These are phyloP conservation scores for Eupeodes luniger DNA, from an alignment of 2,888 invertebrate species.

Conservation along the genomic window DNA sequence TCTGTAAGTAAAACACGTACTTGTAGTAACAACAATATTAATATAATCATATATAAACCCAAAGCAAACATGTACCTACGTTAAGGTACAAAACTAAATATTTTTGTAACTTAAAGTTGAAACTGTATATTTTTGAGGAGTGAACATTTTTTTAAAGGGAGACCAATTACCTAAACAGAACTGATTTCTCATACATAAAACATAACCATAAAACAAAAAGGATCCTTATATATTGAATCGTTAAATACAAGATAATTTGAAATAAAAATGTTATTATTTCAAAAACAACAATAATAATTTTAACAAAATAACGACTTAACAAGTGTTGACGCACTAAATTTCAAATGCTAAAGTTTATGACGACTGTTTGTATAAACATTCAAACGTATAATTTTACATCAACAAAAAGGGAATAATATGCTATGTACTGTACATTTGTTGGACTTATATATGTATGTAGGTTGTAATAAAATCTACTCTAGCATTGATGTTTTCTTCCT, in stretches of 20 bases:
- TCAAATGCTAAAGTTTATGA: neutral
- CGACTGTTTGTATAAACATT: too few relatives aligned
- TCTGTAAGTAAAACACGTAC: neutral
- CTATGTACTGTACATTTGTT: neutral
- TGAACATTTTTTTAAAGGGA: too few relatives aligned
- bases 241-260: neutral
- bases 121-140: too few relatives aligned
- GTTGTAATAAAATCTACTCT: conserved; percentile 12
- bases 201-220: neutral
- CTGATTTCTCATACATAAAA: too few relatives aligned
- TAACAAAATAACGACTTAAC: conserved; percentile 1
- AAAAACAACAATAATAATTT: neutral
- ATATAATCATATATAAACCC: neutral
- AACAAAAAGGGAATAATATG: neutral
- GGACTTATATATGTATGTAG: neutral
- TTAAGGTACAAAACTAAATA: neutral
- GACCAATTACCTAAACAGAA: too few relatives aligned
- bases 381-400: neutral
- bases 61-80: neutral
- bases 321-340: conserved; percentile 20
- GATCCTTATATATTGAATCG: neutral
- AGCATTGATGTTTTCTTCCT: neutral
- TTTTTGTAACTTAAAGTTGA: neutral
- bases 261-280: neutral
- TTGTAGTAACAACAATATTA: neutral